These are phyloP conservation scores for Otus sunia DNA, from an alignment of 2,113 vertebrate species.

Conservation along the genomic window DNA sequence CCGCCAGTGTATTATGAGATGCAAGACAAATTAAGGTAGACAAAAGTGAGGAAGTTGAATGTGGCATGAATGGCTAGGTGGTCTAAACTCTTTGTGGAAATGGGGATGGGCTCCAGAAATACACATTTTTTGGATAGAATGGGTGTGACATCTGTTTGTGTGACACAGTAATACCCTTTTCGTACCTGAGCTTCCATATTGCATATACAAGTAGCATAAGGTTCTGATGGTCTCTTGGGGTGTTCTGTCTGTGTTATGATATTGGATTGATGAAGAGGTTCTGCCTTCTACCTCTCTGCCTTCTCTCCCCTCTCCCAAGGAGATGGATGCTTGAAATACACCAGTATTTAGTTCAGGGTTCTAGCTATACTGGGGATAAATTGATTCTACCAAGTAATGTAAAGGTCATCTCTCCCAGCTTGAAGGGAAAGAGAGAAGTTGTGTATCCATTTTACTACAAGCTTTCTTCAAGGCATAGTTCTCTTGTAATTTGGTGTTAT, in stretches of 20 bases:
- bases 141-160: neutral
- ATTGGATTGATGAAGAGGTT: neutral
- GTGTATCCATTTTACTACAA: neutral
- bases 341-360: neutral
- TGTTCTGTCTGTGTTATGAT: neutral
- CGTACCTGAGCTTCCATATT: neutral
- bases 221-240: neutral
- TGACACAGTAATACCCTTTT: rapidly evolving
- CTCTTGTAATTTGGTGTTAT: neutral
- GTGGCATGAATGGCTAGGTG: neutral
- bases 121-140: neutral
- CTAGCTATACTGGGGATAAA: neutral
- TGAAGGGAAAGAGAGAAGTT: neutral
- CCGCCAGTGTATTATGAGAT: neutral
- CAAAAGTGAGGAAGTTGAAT: neutral
- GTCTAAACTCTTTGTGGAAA: neutral
- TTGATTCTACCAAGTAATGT: rapidly evolving
- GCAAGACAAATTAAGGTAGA: neutral
- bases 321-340: neutral
- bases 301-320: rapidly evolving
- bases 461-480: neutral
- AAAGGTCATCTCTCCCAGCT: neutral
- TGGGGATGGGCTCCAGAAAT: neutral
- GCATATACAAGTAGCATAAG: neutral
- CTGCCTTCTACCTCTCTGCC: neutral